Evolutionary conservation across 1,140 invertebrate genomes (phyloP).

Genomic region (Penaeus indicus): DNA sequence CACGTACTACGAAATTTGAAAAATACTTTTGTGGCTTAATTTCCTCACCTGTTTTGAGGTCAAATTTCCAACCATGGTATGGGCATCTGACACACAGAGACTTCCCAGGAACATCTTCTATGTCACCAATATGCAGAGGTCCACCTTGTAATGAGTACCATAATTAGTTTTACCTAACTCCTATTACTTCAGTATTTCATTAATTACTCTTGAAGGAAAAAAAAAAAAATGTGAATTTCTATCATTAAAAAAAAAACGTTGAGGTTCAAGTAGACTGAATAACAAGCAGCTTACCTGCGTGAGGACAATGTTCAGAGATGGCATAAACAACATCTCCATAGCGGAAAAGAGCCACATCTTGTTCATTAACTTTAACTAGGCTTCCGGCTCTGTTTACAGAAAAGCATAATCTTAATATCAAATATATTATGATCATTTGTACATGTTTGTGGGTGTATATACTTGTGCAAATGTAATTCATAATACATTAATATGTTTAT

Average conservation of each 20-base stretch:
- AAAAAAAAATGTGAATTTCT: no score
- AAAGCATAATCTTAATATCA: not conserved
- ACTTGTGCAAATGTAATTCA: not conserved
- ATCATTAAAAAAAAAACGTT: no score
- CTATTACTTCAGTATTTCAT: no score
- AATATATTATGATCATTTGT: not conserved
- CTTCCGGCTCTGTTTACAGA: not conserved
- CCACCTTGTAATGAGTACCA: not conserved
- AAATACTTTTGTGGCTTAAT: no score
- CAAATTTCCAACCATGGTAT: slow-evolving; percentile 37
- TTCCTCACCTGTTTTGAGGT: slow-evolving; percentile 9
- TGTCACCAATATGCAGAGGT: slow-evolving; percentile 28
- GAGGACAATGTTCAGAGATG: slow-evolving; percentile 24
- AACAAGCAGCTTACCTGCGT: not conserved
- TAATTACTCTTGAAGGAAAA: no score
- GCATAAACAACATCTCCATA: slow-evolving; percentile 33
- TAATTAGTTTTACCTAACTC: no score
- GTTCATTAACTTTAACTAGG: slow-evolving; percentile 32
- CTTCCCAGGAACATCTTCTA: slow-evolving; percentile 11
- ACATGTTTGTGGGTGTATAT: not conserved
- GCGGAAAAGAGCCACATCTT: slow-evolving; percentile 36
- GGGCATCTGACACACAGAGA: slow-evolving; percentile 32
- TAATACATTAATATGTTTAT: no score
- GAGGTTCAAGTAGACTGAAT: no score
- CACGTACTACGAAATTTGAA: no score